These are phyloP conservation scores for Corticium candelabrum DNA, from an alignment of 37 sponge, comb jelly and placozoan genomes.

Conservation along the genomic window DNA sequence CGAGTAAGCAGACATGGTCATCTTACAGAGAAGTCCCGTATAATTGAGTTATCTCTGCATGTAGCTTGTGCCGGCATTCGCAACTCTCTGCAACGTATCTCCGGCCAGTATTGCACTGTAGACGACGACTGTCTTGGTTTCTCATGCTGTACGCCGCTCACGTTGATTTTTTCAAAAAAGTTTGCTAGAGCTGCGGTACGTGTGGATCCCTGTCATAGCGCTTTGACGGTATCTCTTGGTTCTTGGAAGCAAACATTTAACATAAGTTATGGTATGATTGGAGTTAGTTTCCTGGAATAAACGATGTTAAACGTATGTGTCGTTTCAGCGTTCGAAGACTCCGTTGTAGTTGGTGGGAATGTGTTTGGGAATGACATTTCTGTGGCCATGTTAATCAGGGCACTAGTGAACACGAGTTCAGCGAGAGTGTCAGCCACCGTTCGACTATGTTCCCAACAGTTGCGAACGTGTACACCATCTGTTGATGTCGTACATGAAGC, in stretches of 20 bases:
- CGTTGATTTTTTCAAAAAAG: neutral
- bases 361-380: neutral
- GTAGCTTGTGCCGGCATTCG: neutral
- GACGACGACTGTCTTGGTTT: neutral
- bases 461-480: neutral
- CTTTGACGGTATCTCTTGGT: neutral
- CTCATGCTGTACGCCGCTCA: neutral
- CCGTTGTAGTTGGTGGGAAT: neutral
- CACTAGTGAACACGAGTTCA: neutral
- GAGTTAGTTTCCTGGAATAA: too few relatives aligned
- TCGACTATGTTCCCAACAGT: neutral
- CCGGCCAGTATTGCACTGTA: neutral
- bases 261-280: too few relatives aligned
- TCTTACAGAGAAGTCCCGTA: neutral
- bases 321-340: neutral
- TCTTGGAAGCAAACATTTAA: neutral
- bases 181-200: neutral
- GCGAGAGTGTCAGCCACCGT: neutral
- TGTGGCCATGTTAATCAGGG: neutral
- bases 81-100: neutral
- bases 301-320: too few relatives aligned
- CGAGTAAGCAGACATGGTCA: neutral
- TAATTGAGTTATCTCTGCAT: neutral
- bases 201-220: neutral
- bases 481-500: neutral